Evolutionary conservation across 2,113 vertebrate genomes (phyloP), one percentile per base, ranked within the genome.

Genomic region (Crocuta crocuta): DNA sequence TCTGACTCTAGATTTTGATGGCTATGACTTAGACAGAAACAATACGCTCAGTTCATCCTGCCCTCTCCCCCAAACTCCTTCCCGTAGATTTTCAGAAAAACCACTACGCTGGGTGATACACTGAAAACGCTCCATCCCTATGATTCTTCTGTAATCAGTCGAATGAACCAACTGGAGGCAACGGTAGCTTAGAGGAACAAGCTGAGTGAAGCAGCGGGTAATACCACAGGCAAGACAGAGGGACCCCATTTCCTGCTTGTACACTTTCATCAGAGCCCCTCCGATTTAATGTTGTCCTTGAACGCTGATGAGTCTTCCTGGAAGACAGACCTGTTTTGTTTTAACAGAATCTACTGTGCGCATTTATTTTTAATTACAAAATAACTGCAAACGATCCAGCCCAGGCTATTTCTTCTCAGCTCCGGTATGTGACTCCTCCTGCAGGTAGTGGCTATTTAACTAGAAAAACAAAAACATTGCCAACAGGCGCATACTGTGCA

Each of bases 361-460:
- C 10, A 17, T 71, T 58, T 92, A 48, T 92, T 93, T 89, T 86
- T 55, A 65, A 95, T 88, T 53, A 89, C 53, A 81, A 97, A 96
- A 83, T 90, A 80, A 92, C n/a, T 81, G 26, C 84, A 81, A 94
- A 95, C 39, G 88, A 78, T 73, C 45, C 28, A 82, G 48, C 61
- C 71, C 71, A 96, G 39, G 84, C 53, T 50, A 68, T 80, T 95
- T 78, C 88, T 95, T 83, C 63, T 85, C 45, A 6, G 21, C 63
- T 88, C 78, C 0, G 2, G 48, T 70, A 70, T 91, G 39, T 35
- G 58, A 94, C 28, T 81, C 71, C 93, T 96, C 48, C 89, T 97
- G 81, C 66, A 97, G 66, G 93, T 89, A 97, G 91, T 89, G 82
- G 71, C 81, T 88, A 65, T 95, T 95, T 95, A 97, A 97, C 95